Evolutionary conservation across 2,888 invertebrate species (phyloP).

Genomic region (Xestia ashworthii): DNA sequence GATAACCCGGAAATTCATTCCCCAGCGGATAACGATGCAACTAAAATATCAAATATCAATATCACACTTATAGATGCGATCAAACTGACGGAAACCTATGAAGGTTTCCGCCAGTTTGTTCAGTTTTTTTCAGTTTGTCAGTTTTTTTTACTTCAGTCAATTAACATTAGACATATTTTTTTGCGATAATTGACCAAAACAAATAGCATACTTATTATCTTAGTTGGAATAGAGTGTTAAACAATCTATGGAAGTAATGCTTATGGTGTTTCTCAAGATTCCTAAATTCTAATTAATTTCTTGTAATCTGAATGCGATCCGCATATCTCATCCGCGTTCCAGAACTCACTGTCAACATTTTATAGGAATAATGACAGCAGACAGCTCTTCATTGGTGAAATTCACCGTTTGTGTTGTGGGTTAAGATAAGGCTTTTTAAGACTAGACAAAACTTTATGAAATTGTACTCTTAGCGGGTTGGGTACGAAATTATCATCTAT

Average conservation of each 20-base stretch:
- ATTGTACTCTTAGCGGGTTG: not conserved
- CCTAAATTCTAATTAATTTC: not conserved
- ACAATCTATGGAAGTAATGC: not conserved
- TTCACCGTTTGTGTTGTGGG: not conserved
- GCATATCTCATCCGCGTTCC: not conserved
- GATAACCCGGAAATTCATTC: conserved; percentile 28
- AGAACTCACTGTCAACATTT: not conserved
- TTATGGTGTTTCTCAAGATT: not conserved
- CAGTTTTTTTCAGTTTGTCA: too few relatives aligned
- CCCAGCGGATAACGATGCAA: conserved; percentile 30
- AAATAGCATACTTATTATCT: not conserved
- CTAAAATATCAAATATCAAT: too few relatives aligned
- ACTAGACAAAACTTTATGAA: not conserved
- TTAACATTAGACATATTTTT: too few relatives aligned
- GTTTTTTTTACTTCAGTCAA: too few relatives aligned
- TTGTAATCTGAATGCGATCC: not conserved
- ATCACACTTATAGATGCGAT: too few relatives aligned
- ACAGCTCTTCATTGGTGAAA: not conserved
- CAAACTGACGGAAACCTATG: conserved; percentile 2
- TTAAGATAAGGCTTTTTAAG: not conserved
- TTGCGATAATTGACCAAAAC: not conserved
- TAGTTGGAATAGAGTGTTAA: not conserved
- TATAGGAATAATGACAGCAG: not conserved
- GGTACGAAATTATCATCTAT: not conserved
- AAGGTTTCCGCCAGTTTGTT: too few relatives aligned